Evolutionary conservation across 1,140 invertebrate genomes (phyloP).

Genomic region (Heliconius congener): DNA sequence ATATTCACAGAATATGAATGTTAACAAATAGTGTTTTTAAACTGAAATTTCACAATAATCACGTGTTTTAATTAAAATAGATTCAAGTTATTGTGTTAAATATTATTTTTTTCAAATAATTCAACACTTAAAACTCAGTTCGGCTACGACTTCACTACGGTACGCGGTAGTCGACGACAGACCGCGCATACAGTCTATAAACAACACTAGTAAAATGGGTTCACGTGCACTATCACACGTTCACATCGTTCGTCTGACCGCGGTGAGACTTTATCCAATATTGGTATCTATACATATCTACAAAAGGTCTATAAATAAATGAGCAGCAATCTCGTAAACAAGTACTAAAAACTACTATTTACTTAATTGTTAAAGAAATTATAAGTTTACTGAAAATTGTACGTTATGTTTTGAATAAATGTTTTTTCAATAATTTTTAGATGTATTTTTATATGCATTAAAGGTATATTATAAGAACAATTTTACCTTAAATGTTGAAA

Average conservation of each 20-base stretch:
- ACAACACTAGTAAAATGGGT: slow-evolving; percentile 24
- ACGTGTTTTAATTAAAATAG: neutral
- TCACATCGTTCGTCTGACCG: slow-evolving; percentile 32
- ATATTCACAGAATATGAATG: slow-evolving; percentile 21
- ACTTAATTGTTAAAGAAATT: neutral
- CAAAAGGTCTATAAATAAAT: slow-evolving; percentile 31
- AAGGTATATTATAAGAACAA: no score
- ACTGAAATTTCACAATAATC: neutral
- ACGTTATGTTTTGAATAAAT: no score
- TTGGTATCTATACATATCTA: slow-evolving; percentile 3
- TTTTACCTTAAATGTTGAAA: no score
- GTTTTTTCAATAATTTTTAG: no score
- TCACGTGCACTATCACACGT: slow-evolving; percentile 56
- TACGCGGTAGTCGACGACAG: slow-evolving; percentile 18
- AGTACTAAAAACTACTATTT: neutral
- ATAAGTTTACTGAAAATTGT: no score
- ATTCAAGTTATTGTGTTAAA: neutral
- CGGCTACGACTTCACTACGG: neutral
- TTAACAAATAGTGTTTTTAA: slow-evolving; percentile 1
- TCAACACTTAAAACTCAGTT: neutral
- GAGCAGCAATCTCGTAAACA: neutral
- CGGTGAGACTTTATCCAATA: slow-evolving; percentile 14
- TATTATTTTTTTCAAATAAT: neutral
- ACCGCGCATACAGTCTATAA: slow-evolving; percentile 13
- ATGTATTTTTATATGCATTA: no score